phyloP scores from a whole-genome alignment of 2,113 vertebrate species.

The Sphaerodactylus townsendi region DNA sequence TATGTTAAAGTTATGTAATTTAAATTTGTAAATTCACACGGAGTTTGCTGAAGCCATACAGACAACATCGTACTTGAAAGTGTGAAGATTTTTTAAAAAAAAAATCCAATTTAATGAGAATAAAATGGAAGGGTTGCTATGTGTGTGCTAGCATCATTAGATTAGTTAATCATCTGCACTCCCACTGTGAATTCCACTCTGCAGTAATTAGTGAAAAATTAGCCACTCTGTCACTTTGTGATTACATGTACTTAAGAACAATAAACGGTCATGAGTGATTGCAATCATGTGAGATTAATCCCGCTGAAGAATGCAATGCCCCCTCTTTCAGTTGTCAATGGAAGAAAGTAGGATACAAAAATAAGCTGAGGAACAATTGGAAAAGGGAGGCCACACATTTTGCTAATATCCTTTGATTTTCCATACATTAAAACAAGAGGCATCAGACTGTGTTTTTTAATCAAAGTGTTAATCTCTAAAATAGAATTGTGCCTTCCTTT shows the following conservation, averaged over 20 bases:
- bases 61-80: conserved; percentile 67
- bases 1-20: too few relatives aligned
- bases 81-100: conserved; percentile 73
- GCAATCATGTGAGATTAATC: conserved; percentile 76
- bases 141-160: conserved; percentile 74
- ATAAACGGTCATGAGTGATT: conserved; percentile 81
- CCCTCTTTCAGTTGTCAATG: conserved; percentile 72
- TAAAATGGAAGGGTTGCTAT: conserved; percentile 61
- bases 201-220: conserved; percentile 80
- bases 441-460: neutral
- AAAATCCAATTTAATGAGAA: conserved; percentile 77
- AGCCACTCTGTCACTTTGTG: conserved; percentile 75
- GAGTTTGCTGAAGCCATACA: conserved; percentile 47
- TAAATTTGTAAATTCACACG: neutral
- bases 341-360: conserved; percentile 32
- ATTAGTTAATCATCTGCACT: conserved; percentile 76
- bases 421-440: neutral
- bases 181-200: conserved; percentile 76
- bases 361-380: conserved; percentile 65
- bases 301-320: conserved; percentile 72
- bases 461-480: neutral
- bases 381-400: conserved; percentile 67
- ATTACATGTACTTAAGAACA: conserved; percentile 83
- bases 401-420: conserved; percentile 18
- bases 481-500: neutral